Evolutionary conservation across 2,113 vertebrate genomes (phyloP), one percentile per base, ranked within the genome.

Genomic region (Takifugu flavidus): DNA sequence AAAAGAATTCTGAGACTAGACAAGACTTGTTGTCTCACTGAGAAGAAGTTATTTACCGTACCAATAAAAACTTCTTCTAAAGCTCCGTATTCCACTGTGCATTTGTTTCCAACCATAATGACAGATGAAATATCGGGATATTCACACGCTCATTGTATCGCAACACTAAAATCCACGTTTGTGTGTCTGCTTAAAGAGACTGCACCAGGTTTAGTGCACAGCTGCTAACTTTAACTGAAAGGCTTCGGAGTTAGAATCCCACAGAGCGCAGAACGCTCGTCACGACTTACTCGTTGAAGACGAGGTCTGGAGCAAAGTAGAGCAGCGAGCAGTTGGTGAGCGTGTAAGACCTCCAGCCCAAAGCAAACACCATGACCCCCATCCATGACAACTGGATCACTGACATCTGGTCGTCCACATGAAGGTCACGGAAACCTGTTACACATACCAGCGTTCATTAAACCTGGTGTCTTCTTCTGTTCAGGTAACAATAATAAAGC

Each of bases 341-440:
- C 25, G 93, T 98, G 90, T 95, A 96, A 61, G 95, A 98, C 59
- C 96, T 90, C 96, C 96, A 98, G 1, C 95, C 94, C 92, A 98
- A 87, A 10, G 94, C 96, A 25, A 98, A 98, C 69, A 98, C 94
- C 96, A 98, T 98, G 15, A 98, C 91, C 5, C 94, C 95, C 95
- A 98, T 98, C 96, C 96, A 98, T 0, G 96, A 98, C 70, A 96
- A 92, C 85, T 98, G 96, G 82, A 98, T 98, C 74, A 96, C 89
- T 3, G 94, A 93, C 96, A 98, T 96, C 90, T 98, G 96, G 82
- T 98, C 96, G 10, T 96, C 94, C 86, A 98, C 90, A 0, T 98
- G 94, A 66, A 98, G 87, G 72, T 96, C 94, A 47, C 93, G 90
- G 85, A 98, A 98, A 25, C 95, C 96, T 98, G 73, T n/a, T 6